A percentile compares a stretch with the other conserved stretches of the same genome.
These are phyloP conservation scores for Anabacerthia variegaticeps DNA, from an alignment of 2,797 vertebrate genomes.

Conservation along the genomic window DNA sequence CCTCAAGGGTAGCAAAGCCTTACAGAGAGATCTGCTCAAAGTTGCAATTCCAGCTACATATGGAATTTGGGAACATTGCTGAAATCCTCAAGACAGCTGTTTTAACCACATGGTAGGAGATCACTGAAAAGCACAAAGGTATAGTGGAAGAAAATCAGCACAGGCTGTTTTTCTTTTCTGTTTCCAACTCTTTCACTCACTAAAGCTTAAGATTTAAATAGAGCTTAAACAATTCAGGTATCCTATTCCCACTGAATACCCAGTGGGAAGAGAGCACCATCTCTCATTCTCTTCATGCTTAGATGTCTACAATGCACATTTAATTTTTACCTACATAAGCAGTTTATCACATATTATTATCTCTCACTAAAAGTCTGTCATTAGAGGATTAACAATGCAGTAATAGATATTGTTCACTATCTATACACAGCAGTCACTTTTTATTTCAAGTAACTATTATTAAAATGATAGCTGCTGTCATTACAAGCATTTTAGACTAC, in stretches of 20 bases:
- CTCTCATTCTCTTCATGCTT: not conserved
- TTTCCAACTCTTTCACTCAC: not conserved
- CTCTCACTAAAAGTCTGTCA: not conserved
- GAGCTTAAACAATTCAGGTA: not conserved
- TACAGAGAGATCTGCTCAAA: not conserved
- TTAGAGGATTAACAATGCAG: not conserved
- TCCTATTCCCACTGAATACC: not conserved
- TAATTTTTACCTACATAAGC: not conserved
- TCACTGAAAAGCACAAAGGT: not conserved
- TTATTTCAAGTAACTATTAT: not conserved
- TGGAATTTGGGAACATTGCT: not conserved
- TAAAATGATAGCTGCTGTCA: not conserved
- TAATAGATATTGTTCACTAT: not conserved
- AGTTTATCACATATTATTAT: not conserved
- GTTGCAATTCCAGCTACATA: not conserved
- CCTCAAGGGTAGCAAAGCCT: not conserved
- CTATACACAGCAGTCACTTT: not conserved
- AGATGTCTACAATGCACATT: not conserved
- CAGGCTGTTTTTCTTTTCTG: not conserved
- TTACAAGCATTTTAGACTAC: not conserved
- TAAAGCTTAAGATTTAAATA: not conserved
- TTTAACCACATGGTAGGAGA: not conserved
- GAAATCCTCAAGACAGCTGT: not conserved
- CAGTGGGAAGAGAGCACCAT: not conserved
- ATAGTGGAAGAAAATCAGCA: not conserved